phyloP scores from a whole-genome alignment of 2,113 vertebrate species.

The Emydura subglobosa region DNA sequence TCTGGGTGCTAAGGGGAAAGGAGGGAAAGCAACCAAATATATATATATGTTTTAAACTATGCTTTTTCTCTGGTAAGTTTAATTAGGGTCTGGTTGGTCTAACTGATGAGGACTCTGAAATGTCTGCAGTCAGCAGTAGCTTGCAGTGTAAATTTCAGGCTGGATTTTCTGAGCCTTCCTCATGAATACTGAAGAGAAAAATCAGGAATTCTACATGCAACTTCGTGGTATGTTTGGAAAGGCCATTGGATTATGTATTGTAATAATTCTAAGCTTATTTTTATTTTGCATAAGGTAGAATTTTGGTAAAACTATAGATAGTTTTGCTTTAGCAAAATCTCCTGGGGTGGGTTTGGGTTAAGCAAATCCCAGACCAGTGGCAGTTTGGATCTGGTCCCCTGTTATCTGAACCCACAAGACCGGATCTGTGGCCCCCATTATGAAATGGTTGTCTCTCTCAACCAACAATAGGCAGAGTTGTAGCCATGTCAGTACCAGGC shows the following conservation, averaged over 20 bases:
- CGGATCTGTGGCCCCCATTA: background rate
- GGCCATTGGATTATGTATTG: background rate
- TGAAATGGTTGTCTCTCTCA: background rate
- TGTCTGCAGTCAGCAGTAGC: background rate
- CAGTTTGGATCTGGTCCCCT: background rate
- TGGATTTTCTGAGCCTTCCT: background rate
- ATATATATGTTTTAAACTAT: background rate
- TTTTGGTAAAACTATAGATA: background rate
- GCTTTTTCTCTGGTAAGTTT: background rate
- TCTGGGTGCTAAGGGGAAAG: background rate
- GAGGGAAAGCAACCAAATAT: background rate
- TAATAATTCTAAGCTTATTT: background rate
- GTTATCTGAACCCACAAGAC: background rate
- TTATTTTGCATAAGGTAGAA: background rate
- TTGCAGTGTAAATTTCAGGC: background rate
- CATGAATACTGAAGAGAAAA: background rate
- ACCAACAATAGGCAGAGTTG: background rate
- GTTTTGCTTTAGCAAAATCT: no score
- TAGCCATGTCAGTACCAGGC: background rate
- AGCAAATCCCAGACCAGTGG: background rate
- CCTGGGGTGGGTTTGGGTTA: background rate
- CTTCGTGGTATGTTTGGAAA: background rate
- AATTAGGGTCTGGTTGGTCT: background rate
- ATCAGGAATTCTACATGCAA: rapidly evolving
- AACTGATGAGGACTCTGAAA: background rate